phyloP scores from a whole-genome alignment of 2,797 vertebrate genomes.

The Hephaestus fuliginosus region DNA sequence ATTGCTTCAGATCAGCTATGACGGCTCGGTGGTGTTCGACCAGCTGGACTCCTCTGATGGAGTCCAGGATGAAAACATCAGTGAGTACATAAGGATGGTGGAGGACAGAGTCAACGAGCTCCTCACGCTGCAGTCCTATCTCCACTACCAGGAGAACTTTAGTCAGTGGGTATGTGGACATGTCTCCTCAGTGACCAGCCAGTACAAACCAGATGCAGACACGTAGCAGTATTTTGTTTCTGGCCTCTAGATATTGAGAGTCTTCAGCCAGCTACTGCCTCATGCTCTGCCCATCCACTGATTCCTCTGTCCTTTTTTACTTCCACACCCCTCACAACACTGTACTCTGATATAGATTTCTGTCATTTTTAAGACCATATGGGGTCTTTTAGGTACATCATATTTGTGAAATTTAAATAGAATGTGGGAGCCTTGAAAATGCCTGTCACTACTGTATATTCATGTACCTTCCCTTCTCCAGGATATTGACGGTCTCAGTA shows the following conservation, averaged over 20 bases:
- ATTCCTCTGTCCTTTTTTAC: background rate
- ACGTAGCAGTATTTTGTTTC: background rate
- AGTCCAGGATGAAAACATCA: slow-evolving; percentile 7
- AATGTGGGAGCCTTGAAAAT: background rate
- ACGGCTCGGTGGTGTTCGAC: background rate
- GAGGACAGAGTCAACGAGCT: slow-evolving; percentile 47
- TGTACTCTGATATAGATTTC: background rate
- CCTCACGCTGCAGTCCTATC: slow-evolving; percentile 28
- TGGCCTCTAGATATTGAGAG: background rate
- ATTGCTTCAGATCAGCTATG: slow-evolving; percentile 19
- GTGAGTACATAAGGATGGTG: slow-evolving; percentile 14
- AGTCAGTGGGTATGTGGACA: slow-evolving; percentile 28
- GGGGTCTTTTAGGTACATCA: background rate
- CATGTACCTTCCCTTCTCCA: slow-evolving; percentile 2
- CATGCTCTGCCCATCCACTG: background rate
- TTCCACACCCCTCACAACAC: background rate
- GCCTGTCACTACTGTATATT: background rate
- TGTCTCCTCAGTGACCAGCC: background rate
- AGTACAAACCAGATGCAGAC: background rate
- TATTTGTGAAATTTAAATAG: background rate
- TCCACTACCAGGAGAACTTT: slow-evolving; percentile 3
- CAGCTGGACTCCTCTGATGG: background rate
- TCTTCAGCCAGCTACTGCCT: background rate
- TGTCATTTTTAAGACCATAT: background rate
- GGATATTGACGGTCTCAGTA: slow-evolving; percentile 9